Evolutionary conservation across 2,113 vertebrate genomes (phyloP).

Genomic region (Anas platyrhynchos): DNA sequence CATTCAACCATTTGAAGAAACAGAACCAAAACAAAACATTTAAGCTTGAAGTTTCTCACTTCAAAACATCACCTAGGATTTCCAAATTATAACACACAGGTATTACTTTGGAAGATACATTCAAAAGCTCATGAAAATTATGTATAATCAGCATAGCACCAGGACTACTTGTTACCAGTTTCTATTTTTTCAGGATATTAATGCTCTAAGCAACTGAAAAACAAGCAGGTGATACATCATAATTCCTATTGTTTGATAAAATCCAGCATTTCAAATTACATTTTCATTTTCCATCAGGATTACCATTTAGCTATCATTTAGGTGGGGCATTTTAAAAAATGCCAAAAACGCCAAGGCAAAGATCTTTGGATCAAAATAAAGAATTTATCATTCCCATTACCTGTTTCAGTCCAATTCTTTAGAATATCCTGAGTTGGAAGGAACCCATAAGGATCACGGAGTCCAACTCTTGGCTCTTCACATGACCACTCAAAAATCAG

Average conservation of each 20-base stretch:
- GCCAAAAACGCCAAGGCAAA: not conserved
- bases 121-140: not conserved
- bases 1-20: not conserved
- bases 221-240: not conserved
- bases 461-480: too few species aligned
- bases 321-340: not conserved
- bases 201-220: not conserved
- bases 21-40: accelerated
- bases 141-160: too few species aligned
- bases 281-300: not conserved
- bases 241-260: not conserved
- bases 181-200: not conserved
- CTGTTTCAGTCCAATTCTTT: not conserved
- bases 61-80: not conserved
- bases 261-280: not conserved
- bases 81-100: not conserved
- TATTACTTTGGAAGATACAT: not conserved
- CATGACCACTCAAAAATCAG: too few species aligned
- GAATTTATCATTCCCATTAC: not conserved
- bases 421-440: too few species aligned
- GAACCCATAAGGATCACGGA: too few species aligned
- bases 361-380: not conserved
- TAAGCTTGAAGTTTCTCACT: not conserved
- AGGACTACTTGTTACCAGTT: not conserved
- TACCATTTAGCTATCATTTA: not conserved